Evolutionary conservation across 2,113 vertebrate genomes (phyloP).

Genomic region (Amazona vittata): DNA sequence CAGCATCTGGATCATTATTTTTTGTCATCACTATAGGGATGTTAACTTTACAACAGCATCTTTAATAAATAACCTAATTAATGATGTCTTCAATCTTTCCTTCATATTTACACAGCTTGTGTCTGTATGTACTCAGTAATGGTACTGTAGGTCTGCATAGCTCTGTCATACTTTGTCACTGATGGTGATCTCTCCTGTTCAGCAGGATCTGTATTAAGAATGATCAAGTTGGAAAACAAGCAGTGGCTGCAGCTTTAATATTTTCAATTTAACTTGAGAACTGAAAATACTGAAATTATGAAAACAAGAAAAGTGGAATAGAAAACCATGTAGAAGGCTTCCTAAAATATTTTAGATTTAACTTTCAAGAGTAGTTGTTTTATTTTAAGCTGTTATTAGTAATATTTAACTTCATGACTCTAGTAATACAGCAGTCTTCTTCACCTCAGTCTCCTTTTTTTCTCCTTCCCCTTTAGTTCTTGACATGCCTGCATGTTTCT

Average conservation of each 20-base stretch:
- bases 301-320: neutral
- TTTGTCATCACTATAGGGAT: neutral
- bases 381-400: neutral
- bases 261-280: neutral
- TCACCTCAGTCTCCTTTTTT: neutral
- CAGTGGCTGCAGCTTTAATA: neutral
- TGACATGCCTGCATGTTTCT: neutral
- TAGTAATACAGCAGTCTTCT: neutral
- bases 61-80: neutral
- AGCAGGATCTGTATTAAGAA: neutral
- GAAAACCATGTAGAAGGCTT: neutral
- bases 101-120: neutral
- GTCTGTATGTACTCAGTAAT: neutral
- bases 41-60: neutral
- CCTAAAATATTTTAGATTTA: neutral
- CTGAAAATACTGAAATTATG: neutral
- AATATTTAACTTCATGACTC: neutral
- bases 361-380: neutral
- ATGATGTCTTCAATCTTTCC: neutral
- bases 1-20: neutral
- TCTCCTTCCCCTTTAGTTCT: fast-evolving
- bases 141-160: neutral
- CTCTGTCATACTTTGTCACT: neutral
- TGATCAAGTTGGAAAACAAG: neutral
- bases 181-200: neutral